Percentiles rank a stretch among this genome's conserved stretches.
These are phyloP conservation scores for Antheraea yamamai DNA, from an alignment of 2,888 invertebrate species.

Conservation along the genomic window DNA sequence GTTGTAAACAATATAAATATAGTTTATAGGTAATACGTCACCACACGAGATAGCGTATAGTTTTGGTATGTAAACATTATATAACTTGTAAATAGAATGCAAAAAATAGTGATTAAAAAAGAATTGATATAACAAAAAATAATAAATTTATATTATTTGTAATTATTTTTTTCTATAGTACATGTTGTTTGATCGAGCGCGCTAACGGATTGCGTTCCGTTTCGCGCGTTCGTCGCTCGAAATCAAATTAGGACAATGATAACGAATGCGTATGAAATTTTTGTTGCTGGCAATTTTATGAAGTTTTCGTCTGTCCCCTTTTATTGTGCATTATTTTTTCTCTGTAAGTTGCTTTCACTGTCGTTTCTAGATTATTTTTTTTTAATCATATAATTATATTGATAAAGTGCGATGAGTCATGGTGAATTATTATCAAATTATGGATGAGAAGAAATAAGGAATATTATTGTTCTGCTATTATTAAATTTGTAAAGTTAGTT, in stretches of 20 bases:
- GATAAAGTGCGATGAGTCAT: slow-evolving; percentile 77
- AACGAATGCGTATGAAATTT: slow-evolving; percentile 54
- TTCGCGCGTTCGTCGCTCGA: slow-evolving; percentile 27
- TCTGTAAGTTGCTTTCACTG: slow-evolving; percentile 81
- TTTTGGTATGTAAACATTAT: slow-evolving; percentile 80
- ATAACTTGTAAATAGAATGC: slow-evolving; percentile 77
- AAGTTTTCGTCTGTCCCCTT: slow-evolving; percentile 57
- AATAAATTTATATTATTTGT: slow-evolving; percentile 74
- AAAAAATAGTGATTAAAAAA: slow-evolving; percentile 68
- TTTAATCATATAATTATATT: slow-evolving; percentile 81
- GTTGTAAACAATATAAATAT: slow-evolving; percentile 78
- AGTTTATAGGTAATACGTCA: slow-evolving; percentile 62
- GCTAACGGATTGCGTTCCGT: slow-evolving; percentile 24
- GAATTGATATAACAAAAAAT: slow-evolving; percentile 78
- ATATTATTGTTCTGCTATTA: slow-evolving; percentile 83
- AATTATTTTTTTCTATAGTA: slow-evolving; percentile 53
- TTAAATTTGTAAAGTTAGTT: slow-evolving; percentile 83
- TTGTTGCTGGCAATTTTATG: slow-evolving; percentile 68
- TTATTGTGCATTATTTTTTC: slow-evolving; percentile 79
- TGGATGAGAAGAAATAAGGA: slow-evolving; percentile 82
- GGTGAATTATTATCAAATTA: slow-evolving; percentile 67
- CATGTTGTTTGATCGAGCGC: slow-evolving; percentile 21
- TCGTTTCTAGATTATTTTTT: slow-evolving; percentile 80
- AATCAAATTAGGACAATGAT: slow-evolving; percentile 48
- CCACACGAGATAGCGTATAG: slow-evolving; percentile 76